Evolutionary conservation across 2,888 invertebrate species (phyloP), one percentile per base, ranked within the genome.

Genomic region (Mythimna vitellina): DNA sequence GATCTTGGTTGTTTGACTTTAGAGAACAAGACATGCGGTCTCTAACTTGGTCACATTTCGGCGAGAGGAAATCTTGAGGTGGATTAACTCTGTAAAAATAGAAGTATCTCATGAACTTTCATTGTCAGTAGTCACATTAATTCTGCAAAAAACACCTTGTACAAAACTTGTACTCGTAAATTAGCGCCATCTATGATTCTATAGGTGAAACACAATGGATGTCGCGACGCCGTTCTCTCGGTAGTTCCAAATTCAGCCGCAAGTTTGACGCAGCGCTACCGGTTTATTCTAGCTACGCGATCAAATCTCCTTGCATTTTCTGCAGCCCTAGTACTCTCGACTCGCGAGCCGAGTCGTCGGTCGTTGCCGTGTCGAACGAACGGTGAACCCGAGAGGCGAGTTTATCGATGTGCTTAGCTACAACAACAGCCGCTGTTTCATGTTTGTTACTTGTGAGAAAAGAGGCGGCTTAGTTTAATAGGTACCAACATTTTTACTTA

Each of bases 11-110:
- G 0, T 87, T 78, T 0, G 88, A 84, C 72, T 89, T 91, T 69
- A 88, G 88, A 1, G 93, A 92, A 85, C 92, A 92, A 0, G 91
- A 89, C 56, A 89, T 87, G 0, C 89, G 87, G 7, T 90, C 91
- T 17, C 88, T 85, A 1, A 75, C 78, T 0, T 89, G 90, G 10
- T 90, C 88, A 0, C 87, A 86, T 35, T 91, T 92, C 0, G 90
- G 85, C 0, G 90, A 89, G 10, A 87, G 67, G 76, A 89, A 90
- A 63, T 91, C 89, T 71, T 85, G 87, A 0, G 91, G 90, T 2
- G 80, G 90, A 54, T 86, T 89, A 25, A 86, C 83, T 74, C 93
- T 93, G 87, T 51, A 70, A 67, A 22, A 64, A 8, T 20, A 32
- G 0, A 56, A 25, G 32, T 7, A 14, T 3, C 56, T n/a, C 12